Base-by-base conservation (phyloP, 1,140 invertebrate genomes). In the Patella vulgata region DNA sequence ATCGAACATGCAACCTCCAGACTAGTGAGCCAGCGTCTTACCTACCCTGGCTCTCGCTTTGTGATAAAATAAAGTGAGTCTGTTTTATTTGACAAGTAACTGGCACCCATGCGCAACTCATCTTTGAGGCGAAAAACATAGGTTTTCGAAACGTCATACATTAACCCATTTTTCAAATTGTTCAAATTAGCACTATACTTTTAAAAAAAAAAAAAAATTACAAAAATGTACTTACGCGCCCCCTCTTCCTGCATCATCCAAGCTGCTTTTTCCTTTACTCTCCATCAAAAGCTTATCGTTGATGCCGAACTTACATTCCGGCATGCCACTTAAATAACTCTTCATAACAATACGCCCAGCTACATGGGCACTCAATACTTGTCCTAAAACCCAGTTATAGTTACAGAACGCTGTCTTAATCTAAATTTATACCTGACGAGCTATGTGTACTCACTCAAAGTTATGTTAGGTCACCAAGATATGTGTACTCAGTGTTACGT, bases 321-420 rank as follows among this genome's bases (percentile, higher is more conserved):
- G 98, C 98, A 99, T 99, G 28, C 98, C 98, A 40, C 96, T 98
- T 28, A 99, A 86, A 82, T 99, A 99, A 0, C 96, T 98, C 85
- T 99, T 99, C 97, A 99, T 99, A 0, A 99, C 94, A 40, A 99
- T 96, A 84, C 98, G 98, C 36, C 98, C 98, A 63, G 98, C 97
- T 25, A 99, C 98, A 82, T 99, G 97, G 52, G 98, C 97, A 36
- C 96, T 98, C 30, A 99, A 86, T 19, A 99, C 97, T 89, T 99
- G 98, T 63, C 97, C 92, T 93, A 75, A 56, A 87, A 59, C 1
- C 33, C 23, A 54, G 46, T n/a, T n/a, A n/a, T n/a, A n/a, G n/a
- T n/a, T n/a, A n/a, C 21, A 61, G 17, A 61, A 27, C 14, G n/a
- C n/a, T n/a, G n/a, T n/a, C n/a, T n/a, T n/a, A n/a, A n/a, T n/a